These are phyloP conservation scores for Palloptera scutellata DNA, from an alignment of 2,888 invertebrate genomes.

Conservation along the genomic window DNA sequence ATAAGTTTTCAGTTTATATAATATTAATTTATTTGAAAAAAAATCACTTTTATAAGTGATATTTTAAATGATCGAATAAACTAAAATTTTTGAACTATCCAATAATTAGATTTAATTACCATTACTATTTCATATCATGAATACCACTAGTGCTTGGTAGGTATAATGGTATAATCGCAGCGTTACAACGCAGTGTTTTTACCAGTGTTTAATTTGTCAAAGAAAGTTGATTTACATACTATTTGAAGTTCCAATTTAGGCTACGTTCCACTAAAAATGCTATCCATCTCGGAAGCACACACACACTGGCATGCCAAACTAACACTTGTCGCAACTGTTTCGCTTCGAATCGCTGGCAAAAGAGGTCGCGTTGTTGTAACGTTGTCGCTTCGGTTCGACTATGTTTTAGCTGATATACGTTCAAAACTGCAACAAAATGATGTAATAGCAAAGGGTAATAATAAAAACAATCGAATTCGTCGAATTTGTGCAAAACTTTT, in stretches of 20 bases:
- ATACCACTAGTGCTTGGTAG: too few relatives aligned
- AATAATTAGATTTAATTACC: too few relatives aligned
- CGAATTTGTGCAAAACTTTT: slow-evolving; percentile 26
- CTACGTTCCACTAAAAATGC: neutral
- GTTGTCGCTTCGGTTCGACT: slow-evolving; percentile 50
- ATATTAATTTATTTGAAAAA: too few relatives aligned
- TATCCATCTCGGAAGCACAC: neutral
- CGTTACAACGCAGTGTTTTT: too few relatives aligned
- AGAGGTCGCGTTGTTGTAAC: slow-evolving; percentile 34
- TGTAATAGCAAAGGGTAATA: slow-evolving; percentile 40
- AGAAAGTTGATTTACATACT: neutral
- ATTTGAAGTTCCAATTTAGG: neutral
- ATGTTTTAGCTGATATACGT: slow-evolving; percentile 47
- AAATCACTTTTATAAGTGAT: too few relatives aligned
- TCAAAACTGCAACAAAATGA: slow-evolving; percentile 44
- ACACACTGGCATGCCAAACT: neutral
- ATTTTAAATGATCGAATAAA: too few relatives aligned
- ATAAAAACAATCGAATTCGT: neutral
- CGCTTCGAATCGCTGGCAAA: slow-evolving; percentile 39
- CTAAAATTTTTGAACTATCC: too few relatives aligned
- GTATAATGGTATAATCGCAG: too few relatives aligned
- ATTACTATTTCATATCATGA: too few relatives aligned
- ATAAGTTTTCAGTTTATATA: too few relatives aligned
- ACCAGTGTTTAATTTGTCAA: neutral
- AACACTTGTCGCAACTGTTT: slow-evolving; percentile 15